phyloP scores from a whole-genome alignment of 1,140 invertebrate genomes.

The Choristoneura fumiferana region DNA sequence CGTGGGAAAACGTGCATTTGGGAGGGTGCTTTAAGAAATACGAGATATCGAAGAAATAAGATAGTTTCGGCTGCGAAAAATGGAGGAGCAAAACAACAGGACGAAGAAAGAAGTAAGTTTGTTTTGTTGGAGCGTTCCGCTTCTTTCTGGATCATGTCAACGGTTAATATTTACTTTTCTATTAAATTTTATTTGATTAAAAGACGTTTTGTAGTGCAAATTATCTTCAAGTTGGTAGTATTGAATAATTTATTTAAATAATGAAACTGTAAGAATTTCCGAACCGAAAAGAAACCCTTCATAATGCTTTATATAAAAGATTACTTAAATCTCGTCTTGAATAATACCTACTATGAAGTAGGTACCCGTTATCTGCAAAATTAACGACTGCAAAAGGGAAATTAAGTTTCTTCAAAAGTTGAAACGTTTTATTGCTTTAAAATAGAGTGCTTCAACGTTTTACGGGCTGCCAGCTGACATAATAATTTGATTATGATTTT shows the following conservation, averaged over 20 bases:
- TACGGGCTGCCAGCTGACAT: constrained; percentile 9
- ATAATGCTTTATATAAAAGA: no score
- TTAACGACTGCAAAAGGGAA: constrained; percentile 16
- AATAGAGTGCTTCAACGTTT: constrained; percentile 17
- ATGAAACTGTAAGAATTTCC: no score
- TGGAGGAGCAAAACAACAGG: constrained; percentile 31
- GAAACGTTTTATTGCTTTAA: constrained; percentile 25
- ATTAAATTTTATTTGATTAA: no score
- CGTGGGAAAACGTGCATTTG: constrained; percentile 38
- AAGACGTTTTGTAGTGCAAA: no score
- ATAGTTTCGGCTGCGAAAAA: constrained; percentile 25
- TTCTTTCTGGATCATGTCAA: no score
- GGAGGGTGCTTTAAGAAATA: constrained; percentile 23
- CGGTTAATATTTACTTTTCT: no score
- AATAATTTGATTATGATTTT: constrained; percentile 19
- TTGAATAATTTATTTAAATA: no score
- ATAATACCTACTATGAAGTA: no score
- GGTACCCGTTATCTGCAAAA: constrained; percentile 5
- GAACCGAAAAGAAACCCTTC: no score
- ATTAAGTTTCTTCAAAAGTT: constrained; percentile 10
- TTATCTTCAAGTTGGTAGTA: no score
- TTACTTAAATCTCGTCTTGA: no score
- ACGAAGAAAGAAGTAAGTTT: constrained; percentile 29
- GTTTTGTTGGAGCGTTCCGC: constrained; percentile 1
- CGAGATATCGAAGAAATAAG: constrained; percentile 22